Evolutionary conservation across 2,797 vertebrate genomes (phyloP).

Genomic region (Apogon hyalosoma): DNA sequence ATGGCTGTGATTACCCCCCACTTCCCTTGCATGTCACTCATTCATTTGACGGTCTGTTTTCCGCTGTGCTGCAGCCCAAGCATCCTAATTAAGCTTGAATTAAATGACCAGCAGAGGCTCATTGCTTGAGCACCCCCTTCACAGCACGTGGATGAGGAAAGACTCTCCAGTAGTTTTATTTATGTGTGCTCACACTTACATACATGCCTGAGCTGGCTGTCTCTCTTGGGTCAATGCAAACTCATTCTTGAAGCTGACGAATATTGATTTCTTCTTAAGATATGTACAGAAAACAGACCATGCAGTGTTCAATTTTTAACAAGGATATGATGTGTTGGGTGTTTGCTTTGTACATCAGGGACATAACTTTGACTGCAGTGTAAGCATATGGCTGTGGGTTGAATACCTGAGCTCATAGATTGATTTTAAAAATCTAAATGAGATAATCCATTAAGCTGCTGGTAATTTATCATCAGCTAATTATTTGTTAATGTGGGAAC

Average conservation of each 20-base stretch:
- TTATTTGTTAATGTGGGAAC: too few species aligned
- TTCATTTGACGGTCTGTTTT: constrained; percentile 59
- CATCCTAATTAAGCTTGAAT: constrained; percentile 72
- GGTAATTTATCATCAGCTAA: too few species aligned
- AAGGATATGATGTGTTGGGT: neutral
- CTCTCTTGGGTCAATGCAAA: constrained; percentile 12
- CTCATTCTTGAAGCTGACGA: constrained; percentile 5
- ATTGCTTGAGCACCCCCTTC: constrained; percentile 54
- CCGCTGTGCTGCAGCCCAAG: constrained; percentile 58
- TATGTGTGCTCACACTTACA: constrained; percentile 39
- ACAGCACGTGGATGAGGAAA: constrained; percentile 48
- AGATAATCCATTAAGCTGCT: too few species aligned
- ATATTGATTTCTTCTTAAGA: constrained; percentile 29
- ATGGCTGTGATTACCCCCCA: constrained; percentile 69
- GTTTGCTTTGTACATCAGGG: neutral
- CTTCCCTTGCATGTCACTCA: constrained; percentile 65
- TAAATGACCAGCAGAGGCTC: constrained; percentile 69
- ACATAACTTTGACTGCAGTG: neutral
- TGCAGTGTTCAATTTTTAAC: neutral
- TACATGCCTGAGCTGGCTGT: constrained; percentile 6
- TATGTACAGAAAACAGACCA: neutral
- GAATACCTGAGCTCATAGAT: neutral
- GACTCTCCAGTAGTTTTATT: constrained; percentile 47
- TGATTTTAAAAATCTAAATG: neutral
- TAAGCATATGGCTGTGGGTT: neutral